Percentiles rank a stretch among this genome's conserved stretches.
These are phyloP conservation scores for Chorisops tibialis DNA, from an alignment of 2,888 invertebrate species.

Conservation along the genomic window DNA sequence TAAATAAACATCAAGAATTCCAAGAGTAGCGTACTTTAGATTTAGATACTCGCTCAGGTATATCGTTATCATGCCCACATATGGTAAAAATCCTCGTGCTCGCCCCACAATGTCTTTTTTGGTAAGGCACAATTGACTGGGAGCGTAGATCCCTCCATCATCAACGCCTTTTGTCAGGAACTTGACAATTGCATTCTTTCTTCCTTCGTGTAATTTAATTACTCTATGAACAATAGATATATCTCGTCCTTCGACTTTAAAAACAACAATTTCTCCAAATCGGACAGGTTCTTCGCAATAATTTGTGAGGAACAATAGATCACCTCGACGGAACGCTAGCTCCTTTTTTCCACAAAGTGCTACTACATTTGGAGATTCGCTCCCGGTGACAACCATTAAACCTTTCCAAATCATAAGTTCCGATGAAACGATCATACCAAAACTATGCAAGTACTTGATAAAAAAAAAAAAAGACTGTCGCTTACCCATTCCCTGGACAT, in stretches of 20 bases:
- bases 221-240: slow-evolving; percentile 98
- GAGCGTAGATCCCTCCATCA: slow-evolving; percentile 97
- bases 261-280: slow-evolving; percentile 97
- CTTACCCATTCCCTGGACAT: slow-evolving; percentile 97
- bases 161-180: slow-evolving; percentile 99
- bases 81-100: slow-evolving; percentile 93
- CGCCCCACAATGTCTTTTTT: slow-evolving; percentile 97
- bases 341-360: slow-evolving; percentile 99
- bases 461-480: slow-evolving; percentile 87
- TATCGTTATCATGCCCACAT: slow-evolving; percentile 97
- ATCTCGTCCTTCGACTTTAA: slow-evolving; percentile 95
- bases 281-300: slow-evolving; percentile 93
- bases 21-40: slow-evolving; percentile 92
- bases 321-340: slow-evolving; percentile 98
- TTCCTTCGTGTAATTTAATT: slow-evolving; percentile 93
- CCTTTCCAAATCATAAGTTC: slow-evolving; percentile 99
- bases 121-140: slow-evolving; percentile 96
- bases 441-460: slow-evolving; percentile 97
- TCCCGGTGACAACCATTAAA: slow-evolving; percentile 97
- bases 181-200: slow-evolving; percentile 87
- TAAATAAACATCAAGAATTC: slow-evolving; percentile 85
- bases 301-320: slow-evolving; percentile 94
- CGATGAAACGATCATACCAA: slow-evolving; percentile 99
- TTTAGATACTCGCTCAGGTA: slow-evolving; percentile 99
- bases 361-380: slow-evolving; percentile 97